A percentile compares a stretch with the other conserved stretches of the same genome.
Evolutionary conservation across 2,797 vertebrate genomes (phyloP).

Genomic region (Chromis chromis): DNA sequence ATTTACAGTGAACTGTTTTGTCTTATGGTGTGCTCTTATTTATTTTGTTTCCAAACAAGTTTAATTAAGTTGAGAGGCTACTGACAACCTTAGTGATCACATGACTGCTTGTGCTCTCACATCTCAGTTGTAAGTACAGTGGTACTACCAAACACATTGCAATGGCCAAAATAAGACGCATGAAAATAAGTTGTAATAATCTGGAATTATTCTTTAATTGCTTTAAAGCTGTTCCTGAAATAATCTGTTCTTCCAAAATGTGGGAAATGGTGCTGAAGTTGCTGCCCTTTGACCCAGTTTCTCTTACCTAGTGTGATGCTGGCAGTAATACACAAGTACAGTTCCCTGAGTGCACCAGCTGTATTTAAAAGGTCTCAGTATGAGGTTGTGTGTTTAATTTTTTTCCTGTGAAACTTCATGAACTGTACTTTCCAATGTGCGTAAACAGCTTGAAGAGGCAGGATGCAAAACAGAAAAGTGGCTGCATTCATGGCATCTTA

Average conservation of each 20-base stretch:
- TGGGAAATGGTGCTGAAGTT: neutral
- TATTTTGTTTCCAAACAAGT: neutral
- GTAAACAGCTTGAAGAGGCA: neutral
- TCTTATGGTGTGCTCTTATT: neutral
- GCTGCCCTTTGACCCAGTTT: conserved; percentile 48
- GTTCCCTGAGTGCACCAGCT: conserved; percentile 51
- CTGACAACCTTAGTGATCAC: neutral
- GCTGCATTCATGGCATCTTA: neutral
- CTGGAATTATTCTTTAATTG: neutral
- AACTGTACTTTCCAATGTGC: conserved; percentile 20
- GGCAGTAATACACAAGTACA: neutral
- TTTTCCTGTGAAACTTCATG: conserved; percentile 13
- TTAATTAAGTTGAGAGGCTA: neutral
- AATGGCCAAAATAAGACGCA: neutral
- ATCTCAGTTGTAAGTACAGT: neutral
- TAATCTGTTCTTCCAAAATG: neutral
- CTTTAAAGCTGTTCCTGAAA: neutral
- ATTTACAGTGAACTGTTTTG: neutral
- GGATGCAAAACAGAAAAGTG: neutral
- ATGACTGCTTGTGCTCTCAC: neutral
- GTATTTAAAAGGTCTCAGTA: conserved; percentile 43
- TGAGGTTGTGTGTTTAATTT: conserved; percentile 3
- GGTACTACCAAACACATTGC: neutral
- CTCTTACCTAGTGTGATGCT: neutral
- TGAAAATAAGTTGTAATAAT: neutral